Percentiles rank a stretch among this genome's conserved stretches.
phyloP scores from a whole-genome alignment of 2,797 vertebrate species.

The Brachymystax lenok region DNA sequence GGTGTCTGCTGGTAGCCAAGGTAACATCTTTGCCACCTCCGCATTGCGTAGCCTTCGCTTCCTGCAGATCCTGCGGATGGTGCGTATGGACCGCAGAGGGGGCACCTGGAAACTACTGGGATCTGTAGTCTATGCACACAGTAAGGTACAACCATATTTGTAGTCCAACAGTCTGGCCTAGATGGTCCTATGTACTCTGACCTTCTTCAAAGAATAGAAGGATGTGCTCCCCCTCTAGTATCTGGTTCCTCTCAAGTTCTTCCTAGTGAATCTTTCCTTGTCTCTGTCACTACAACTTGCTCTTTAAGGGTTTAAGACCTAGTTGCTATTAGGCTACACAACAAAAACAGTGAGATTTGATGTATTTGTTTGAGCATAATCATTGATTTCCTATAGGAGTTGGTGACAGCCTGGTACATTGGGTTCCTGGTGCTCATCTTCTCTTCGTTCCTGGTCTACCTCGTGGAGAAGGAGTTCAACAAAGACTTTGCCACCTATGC shows the following conservation, averaged over 20 bases:
- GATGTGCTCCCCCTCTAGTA: not conserved
- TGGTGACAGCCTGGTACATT: conserved; percentile 99
- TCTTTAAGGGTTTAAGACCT: too few species aligned
- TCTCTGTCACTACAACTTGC: too few species aligned
- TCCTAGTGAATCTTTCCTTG: not conserved
- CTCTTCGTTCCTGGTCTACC: conserved; percentile 97
- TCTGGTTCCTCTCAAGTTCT: not conserved
- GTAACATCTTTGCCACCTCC: conserved; percentile 98
- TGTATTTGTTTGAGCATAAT: not conserved
- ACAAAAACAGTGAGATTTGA: not conserved
- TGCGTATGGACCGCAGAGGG: conserved; percentile 98
- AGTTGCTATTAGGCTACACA: too few species aligned
- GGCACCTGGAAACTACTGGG: conserved; percentile 98
- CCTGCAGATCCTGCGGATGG: conserved; percentile 98
- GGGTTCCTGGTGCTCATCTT: conserved; percentile 99
- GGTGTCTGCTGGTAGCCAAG: conserved; percentile 98
- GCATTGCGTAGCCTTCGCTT: conserved; percentile 97
- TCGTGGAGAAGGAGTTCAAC: conserved; percentile 97
- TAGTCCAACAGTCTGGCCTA: not conserved
- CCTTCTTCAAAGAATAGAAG: too few species aligned
- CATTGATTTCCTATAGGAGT: conserved; percentile 76
- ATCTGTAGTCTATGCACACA: conserved; percentile 97
- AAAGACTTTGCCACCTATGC: conserved; percentile 95
- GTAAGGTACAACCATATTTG: conserved; percentile 80
- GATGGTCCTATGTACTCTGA: too few species aligned